These are phyloP conservation scores for Neoscelio sp. DNA, from an alignment of 2,888 invertebrate genomes.

Conservation along the genomic window DNA sequence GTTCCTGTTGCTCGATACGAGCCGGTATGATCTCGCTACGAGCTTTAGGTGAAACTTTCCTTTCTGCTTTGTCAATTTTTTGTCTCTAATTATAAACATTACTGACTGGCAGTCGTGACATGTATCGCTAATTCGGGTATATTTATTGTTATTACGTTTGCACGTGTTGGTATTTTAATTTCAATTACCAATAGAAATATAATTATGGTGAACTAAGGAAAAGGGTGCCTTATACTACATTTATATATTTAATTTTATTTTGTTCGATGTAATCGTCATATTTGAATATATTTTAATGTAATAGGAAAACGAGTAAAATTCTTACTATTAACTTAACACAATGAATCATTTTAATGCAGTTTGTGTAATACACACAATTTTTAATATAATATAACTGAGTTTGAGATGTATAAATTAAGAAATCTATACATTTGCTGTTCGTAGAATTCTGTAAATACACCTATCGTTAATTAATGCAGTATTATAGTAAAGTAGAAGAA, in stretches of 20 bases:
- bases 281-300: slow-evolving; percentile 51
- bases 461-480: too few relatives aligned
- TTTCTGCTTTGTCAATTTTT: slow-evolving; percentile 31
- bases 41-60: slow-evolving; percentile 45
- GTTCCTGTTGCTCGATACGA: slow-evolving; percentile 80
- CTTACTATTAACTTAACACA: slow-evolving; percentile 44
- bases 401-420: too few relatives aligned
- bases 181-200: slow-evolving; percentile 39
- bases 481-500: too few relatives aligned
- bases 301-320: slow-evolving; percentile 44
- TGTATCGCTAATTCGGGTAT: slow-evolving; percentile 28
- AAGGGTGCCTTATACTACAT: slow-evolving; percentile 23
- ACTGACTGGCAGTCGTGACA: slow-evolving; percentile 37
- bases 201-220: slow-evolving; percentile 39
- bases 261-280: slow-evolving; percentile 34
- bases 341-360: slow-evolving; percentile 42
- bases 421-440: too few relatives aligned
- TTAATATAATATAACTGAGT: too few relatives aligned
- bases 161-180: slow-evolving; percentile 14
- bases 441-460: too few relatives aligned
- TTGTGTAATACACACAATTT: slow-evolving; percentile 3
- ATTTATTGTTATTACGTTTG: slow-evolving; percentile 31
- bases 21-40: slow-evolving; percentile 29
- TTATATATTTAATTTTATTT: slow-evolving; percentile 43
- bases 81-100: slow-evolving; percentile 43